Percentiles rank a stretch among this genome's conserved stretches.
phyloP scores from a whole-genome alignment of 1,140 invertebrate species.

The Samia ricini region DNA sequence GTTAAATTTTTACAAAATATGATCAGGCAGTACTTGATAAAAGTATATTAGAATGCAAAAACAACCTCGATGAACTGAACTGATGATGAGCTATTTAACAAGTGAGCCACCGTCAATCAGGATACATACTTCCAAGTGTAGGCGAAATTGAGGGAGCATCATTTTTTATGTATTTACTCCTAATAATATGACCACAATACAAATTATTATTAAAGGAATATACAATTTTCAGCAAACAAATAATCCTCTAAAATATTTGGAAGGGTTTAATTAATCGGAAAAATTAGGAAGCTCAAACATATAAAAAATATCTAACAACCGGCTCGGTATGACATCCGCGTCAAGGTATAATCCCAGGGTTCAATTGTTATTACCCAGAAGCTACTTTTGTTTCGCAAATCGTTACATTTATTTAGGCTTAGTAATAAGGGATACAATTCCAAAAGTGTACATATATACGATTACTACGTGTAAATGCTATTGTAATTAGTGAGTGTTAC shows the following conservation, averaged over 20 bases:
- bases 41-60: no score
- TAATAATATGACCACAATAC: no score
- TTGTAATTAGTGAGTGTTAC: neutral
- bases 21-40: no score
- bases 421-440: neutral
- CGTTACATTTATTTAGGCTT: neutral
- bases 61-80: no score
- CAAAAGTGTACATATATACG: neutral
- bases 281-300: constrained; percentile 17
- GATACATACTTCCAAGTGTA: no score
- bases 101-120: no score
- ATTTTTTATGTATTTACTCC: no score
- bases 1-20: no score
- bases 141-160: no score
- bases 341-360: constrained; percentile 22
- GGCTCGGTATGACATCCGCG: constrained; percentile 12
- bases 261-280: constrained; percentile 15
- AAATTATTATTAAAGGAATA: no score
- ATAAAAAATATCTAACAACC: constrained; percentile 17
- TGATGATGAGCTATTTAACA: no score
- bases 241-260: neutral
- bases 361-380: constrained; percentile 21
- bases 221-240: neutral
- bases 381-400: constrained; percentile 14
- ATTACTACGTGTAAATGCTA: neutral